Base-by-base conservation (phyloP, 92 coral and sea anemone genomes). In the Micromussa lordhowensis region DNA sequence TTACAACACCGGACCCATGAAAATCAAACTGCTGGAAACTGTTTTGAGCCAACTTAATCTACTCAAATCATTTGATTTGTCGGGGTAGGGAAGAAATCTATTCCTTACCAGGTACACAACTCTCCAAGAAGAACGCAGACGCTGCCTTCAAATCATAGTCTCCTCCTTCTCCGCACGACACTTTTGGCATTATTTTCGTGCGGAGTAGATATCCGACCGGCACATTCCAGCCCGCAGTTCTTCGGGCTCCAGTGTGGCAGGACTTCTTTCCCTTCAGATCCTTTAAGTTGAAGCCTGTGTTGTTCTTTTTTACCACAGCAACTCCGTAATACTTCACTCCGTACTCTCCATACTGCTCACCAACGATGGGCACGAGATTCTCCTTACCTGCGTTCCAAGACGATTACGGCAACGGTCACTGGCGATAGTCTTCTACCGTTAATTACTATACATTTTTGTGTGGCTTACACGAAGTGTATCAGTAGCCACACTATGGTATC, bases 101-200 rank as follows among this genome's bases (percentile, higher is more conserved):
- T 0, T 19, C 75, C 86, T 74, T 89, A 96, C 99, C 98, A 79
- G 99, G 96, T 21, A 92, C 96, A 55, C 99, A 96, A 57, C 99
- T 94, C 88, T 88, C 34, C 0, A 0, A 38, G 86, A 96, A 96
- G 87, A 87, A 94, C 6, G 77, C 59, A 18, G 96, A 89, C 15
- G 85, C 98, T 11, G 99, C 95, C 48, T 81, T 6, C 28, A 73
- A 59, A 21, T 86, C 86, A 3, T 86, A 81, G 16, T 32, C 54
- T 1, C 87, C 79, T 5, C 59, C 79, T 5, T 58, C 79, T 0
- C 87, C 91, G 59, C 96, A 93, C 1, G 30, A 81, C 8, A 38
- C 59, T 14, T 64, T 76, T 19, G 81, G 32, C 51, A 88, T 86
- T 26, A 66, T 48, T 14, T 63, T 32, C 0, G 53, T 70, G 15